Evolutionary conservation across 2,113 vertebrate genomes (phyloP), one percentile per base, ranked within the genome.

Genomic region (Cyanistes caeruleus): DNA sequence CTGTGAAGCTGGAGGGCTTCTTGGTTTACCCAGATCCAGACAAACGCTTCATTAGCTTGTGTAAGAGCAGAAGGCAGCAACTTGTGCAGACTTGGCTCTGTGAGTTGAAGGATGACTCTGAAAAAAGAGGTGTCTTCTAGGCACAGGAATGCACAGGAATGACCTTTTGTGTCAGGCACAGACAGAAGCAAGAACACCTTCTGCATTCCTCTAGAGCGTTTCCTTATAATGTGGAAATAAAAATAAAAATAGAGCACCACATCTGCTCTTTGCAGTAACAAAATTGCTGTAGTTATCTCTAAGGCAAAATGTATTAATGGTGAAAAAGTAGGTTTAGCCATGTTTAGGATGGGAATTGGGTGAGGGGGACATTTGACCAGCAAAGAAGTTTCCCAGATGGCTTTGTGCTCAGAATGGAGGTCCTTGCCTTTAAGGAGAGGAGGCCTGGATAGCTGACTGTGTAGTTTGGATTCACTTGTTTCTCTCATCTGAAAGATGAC

Each of bases 51-150:
- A 3, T 43, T 68, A 46, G 15, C 19, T 84, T 76, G 17, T 27
- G 10, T 7, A 58, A 73, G 49, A 70, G 70, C 17, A 46, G 69
- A 44, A 56, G 14, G 9, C 2, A 1, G 15, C 11, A 13, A 4
- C 28, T 65, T 53, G 28, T 0, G 0, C 25, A 72, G 65, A 41
- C 4, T 4, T 72, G 30, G 24, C 1, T 0, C 28, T 79, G 19
- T 73, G 31, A 81, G 30, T 52, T 80, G 51, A 55, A 55, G 49
- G 27, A 52, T 28, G 21, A 51, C 5, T 41, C 41, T 92, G 69
- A 43, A 86, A 73, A 58, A 76, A 30, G 37, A 86, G n/a, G 0
- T 63, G 12, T 62, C 33, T 51, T 67, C 67, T 73, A 27, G 63
- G 19, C 35, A 84, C 43, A 27, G 33, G 24, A 77, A 17, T 39